phyloP scores from a whole-genome alignment of 2,113 vertebrate genomes.

The Merops nubicus region DNA sequence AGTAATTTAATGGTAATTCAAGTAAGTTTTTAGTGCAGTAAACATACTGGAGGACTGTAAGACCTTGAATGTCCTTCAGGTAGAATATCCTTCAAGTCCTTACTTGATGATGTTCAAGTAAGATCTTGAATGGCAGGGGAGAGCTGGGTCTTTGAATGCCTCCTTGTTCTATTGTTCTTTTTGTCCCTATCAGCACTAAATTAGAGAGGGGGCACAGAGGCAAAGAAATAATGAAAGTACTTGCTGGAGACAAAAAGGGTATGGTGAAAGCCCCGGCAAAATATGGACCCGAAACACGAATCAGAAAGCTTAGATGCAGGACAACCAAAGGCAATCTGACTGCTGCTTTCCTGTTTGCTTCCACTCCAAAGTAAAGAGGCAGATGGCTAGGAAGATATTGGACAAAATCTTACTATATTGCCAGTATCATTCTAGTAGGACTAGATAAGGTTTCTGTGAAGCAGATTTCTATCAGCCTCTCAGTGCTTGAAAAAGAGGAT shows the following conservation, averaged over 20 bases:
- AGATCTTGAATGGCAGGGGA: not conserved
- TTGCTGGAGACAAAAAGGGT: not conserved
- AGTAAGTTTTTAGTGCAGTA: not conserved
- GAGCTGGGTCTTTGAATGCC: not conserved
- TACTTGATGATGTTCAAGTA: no score
- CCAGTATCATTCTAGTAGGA: not conserved
- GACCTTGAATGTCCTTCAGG: no score
- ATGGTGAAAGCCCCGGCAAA: not conserved
- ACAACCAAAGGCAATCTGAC: not conserved
- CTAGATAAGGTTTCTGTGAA: not conserved
- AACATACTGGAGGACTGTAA: not conserved
- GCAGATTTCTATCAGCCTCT: not conserved
- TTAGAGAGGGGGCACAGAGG: not conserved
- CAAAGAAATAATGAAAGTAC: not conserved
- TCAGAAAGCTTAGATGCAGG: not conserved
- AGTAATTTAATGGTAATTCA: not conserved
- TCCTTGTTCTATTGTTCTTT: not conserved
- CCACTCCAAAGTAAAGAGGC: not conserved
- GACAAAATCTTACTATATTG: not conserved
- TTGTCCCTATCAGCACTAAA: not conserved
- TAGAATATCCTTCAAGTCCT: no score
- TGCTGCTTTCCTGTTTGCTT: not conserved
- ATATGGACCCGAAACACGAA: not conserved
- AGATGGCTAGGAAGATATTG: slow-evolving; percentile 22
- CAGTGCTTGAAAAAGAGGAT: not conserved